These are phyloP conservation scores for Drosophila conformis DNA, from an alignment of 2,888 invertebrate genomes.

Conservation along the genomic window DNA sequence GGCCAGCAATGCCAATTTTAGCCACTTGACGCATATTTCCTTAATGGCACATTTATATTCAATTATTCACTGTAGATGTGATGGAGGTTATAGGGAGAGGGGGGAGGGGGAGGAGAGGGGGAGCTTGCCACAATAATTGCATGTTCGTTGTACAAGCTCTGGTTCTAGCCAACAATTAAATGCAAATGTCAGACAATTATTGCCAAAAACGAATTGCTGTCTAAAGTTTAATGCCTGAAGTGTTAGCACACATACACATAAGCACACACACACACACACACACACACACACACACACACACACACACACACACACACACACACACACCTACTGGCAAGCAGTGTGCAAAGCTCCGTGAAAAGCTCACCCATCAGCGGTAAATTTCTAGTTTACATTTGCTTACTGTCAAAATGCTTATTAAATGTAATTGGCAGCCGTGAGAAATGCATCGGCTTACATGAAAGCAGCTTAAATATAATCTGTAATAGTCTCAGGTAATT, in stretches of 20 bases:
- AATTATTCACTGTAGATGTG: neutral
- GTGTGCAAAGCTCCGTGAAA: conserved; percentile 7
- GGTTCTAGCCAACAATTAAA: conserved; percentile 39
- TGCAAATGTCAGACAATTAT: conserved; percentile 31
- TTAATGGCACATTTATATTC: conserved; percentile 24
- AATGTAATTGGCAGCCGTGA: neutral
- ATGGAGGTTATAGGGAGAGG: neutral
- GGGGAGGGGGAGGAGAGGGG: neutral
- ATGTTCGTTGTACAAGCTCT: conserved; percentile 31
- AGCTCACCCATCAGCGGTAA: conserved; percentile 11
- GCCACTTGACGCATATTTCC: conserved; percentile 20
- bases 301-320: neutral
- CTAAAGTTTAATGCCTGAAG: conserved; percentile 11
- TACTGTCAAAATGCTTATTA: neutral
- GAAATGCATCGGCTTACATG: neutral
- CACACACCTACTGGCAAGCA: neutral
- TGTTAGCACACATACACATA: neutral
- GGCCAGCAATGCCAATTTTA: conserved; percentile 19
- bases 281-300: neutral
- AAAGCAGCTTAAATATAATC: neutral
- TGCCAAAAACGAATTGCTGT: conserved; percentile 9
- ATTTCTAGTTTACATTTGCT: conserved; percentile 1
- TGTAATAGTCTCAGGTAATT: neutral
- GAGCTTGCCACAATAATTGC: conserved; percentile 42
- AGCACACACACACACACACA: too few relatives aligned